These are phyloP conservation scores for Cherax quadricarinatus DNA, from an alignment of 1,140 invertebrate species.

Conservation along the genomic window DNA sequence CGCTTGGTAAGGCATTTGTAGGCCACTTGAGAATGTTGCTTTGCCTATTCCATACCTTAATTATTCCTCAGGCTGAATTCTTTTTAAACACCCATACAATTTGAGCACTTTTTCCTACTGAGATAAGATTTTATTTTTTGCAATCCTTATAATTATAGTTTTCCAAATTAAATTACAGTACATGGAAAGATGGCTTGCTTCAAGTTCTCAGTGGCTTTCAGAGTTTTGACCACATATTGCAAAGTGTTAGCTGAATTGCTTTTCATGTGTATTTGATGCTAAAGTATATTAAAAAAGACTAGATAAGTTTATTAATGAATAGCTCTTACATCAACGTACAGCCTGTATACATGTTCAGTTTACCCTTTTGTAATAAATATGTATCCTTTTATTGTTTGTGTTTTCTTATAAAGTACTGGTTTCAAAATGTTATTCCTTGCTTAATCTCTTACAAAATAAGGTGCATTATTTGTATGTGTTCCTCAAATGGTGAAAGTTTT, in stretches of 20 bases:
- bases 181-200: constrained; percentile 4
- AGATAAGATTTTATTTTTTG: background rate
- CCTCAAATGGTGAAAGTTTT: no score
- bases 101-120: background rate
- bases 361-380: constrained; percentile 72
- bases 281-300: constrained; percentile 46
- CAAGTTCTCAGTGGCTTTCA: constrained; percentile 57
- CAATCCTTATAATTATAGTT: constrained; percentile 1
- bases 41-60: background rate
- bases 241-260: constrained; percentile 68
- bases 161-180: background rate
- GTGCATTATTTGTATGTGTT: no score
- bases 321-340: constrained; percentile 62
- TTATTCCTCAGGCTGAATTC: background rate
- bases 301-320: constrained; percentile 51
- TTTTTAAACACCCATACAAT: background rate
- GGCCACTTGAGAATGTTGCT: constrained; percentile 45
- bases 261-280: constrained; percentile 65
- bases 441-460: background rate
- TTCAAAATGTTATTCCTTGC: no score
- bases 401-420: background rate
- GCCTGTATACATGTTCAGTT: constrained; percentile 64
- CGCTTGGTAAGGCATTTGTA: constrained; percentile 54
- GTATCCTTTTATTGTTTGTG: constrained; percentile 62
- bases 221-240: constrained; percentile 54